These are phyloP conservation scores for Xanthorhoe spadicearia DNA, from an alignment of 2,888 invertebrate species.

Conservation along the genomic window DNA sequence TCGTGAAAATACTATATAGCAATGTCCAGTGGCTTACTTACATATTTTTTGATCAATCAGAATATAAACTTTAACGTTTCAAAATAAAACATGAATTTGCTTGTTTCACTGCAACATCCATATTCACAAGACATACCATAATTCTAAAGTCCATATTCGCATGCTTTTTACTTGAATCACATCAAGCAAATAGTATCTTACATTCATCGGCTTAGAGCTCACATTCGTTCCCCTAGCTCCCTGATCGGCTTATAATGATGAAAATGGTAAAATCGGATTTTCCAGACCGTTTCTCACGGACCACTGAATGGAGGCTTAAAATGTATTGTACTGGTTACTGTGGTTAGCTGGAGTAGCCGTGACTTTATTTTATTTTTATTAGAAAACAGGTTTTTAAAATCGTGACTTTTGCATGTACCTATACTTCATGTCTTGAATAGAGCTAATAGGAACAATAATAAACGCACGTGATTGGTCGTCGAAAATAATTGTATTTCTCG, in stretches of 20 bases:
- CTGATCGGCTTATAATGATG: conserved; percentile 44
- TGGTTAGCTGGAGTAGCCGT: background rate
- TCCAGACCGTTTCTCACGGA: conserved; percentile 49
- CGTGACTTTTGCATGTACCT: too few relatives aligned
- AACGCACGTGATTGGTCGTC: too few relatives aligned
- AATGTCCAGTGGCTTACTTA: background rate
- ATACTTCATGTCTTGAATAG: too few relatives aligned
- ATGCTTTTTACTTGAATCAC: background rate
- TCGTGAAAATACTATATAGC: background rate
- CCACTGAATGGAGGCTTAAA: conserved; percentile 45
- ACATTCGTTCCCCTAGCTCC: conserved; percentile 11
- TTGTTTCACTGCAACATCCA: background rate
- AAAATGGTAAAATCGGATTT: conserved; percentile 57
- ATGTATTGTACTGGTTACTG: conserved; percentile 34
- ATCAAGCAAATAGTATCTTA: conserved; percentile 7
- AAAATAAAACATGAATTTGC: background rate
- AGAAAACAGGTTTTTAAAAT: background rate
- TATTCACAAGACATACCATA: background rate
- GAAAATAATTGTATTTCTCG: too few relatives aligned
- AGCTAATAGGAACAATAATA: too few relatives aligned
- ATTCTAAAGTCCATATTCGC: background rate
- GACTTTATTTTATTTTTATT: background rate
- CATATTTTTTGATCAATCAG: background rate
- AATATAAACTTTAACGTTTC: background rate
- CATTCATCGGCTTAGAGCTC: conserved; percentile 14